Evolutionary conservation across 2,888 invertebrate species (phyloP).

Genomic region (Ichneumoninae sp.): DNA sequence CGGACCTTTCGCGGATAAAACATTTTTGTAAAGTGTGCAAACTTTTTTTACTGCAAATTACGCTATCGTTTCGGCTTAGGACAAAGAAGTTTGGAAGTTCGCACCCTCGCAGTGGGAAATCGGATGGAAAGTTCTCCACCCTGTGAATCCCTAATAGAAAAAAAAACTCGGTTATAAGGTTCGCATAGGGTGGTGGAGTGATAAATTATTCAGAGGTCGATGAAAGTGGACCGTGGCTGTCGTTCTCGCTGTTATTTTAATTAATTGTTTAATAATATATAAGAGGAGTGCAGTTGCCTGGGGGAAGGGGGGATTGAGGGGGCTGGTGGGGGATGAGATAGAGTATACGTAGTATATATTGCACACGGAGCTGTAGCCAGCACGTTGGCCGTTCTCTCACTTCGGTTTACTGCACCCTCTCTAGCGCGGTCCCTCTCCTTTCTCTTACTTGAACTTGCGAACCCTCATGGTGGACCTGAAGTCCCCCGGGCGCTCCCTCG

Average conservation of each 20-base stretch:
- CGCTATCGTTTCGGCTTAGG: too few relatives aligned
- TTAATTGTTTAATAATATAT: conserved; percentile 77
- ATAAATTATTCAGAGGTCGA: conserved; percentile 51
- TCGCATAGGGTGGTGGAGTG: not conserved
- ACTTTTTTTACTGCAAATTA: too few relatives aligned
- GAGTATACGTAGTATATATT: conserved; percentile 7
- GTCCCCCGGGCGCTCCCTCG: conserved; percentile 68
- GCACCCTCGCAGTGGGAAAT: not conserved
- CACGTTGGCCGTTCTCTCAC: conserved; percentile 39
- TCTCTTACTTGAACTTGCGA: conserved; percentile 52
- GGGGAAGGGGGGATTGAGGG: not conserved
- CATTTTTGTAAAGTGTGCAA: too few relatives aligned
- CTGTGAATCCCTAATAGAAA: conserved; percentile 28
- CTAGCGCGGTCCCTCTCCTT: conserved; percentile 6
- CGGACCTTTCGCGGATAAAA: not conserved
- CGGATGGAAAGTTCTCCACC: not conserved
- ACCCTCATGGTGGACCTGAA: conserved; percentile 47
- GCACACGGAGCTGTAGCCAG: not conserved
- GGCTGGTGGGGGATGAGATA: not conserved
- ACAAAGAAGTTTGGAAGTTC: not conserved
- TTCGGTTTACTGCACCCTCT: conserved; percentile 33
- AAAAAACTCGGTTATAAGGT: conserved; percentile 7
- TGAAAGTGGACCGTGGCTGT: conserved; percentile 57
- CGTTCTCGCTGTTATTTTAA: conserved; percentile 69
- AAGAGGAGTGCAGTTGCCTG: conserved; percentile 10